Base-by-base conservation (phyloP, 2,888 invertebrate species). In the Punctoribates punctum region DNA sequence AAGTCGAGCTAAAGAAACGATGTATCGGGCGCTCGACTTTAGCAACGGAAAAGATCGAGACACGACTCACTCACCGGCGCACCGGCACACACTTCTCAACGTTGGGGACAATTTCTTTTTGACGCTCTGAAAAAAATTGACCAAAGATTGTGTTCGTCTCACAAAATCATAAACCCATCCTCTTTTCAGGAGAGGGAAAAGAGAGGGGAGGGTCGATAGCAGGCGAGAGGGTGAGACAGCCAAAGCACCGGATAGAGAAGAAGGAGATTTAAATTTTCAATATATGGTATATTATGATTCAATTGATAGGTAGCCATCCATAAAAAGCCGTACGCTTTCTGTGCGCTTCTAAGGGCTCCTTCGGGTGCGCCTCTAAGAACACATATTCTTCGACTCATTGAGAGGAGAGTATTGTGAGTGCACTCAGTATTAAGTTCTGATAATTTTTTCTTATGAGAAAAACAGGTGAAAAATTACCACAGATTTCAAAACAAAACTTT, bases 61-160 rank as follows among this genome's bases (percentile, higher is more conserved):
- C 57, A 57, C 20, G 8, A 57, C 46, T 15, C 46, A 48, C 42
- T 42, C 42, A n/a, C 11, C 23, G 25, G 25, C 20, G 4, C 20
- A 4, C 8, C 11, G 9, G 25, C 57, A 57, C 57, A 25, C 57
- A 57, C 57, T 57, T 34, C n/a, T 54, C 57, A 57, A 25, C 9
- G 57, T 57, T 57, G 57, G 57, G 57, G 57, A 57, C 57, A 57
- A 57, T 57, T 57, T 57, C 57, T 57, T 57, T 54, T 57, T 57
- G 57, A 57, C 20, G 57, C 23, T 25, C 9, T 25, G 1, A 57
- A 57, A 48, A 48, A 54, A 57, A 57, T 25, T 57, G 57, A 57
- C 57, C 57, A 57, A 57, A 57, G 54, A 54, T 54, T 54, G 54
- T 57, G 23, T 54, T 57, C 25, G 23, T 9, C 57, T 54, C 54